Base-by-base conservation (phyloP, 1,140 invertebrate genomes). In the Drosophila leontia region DNA sequence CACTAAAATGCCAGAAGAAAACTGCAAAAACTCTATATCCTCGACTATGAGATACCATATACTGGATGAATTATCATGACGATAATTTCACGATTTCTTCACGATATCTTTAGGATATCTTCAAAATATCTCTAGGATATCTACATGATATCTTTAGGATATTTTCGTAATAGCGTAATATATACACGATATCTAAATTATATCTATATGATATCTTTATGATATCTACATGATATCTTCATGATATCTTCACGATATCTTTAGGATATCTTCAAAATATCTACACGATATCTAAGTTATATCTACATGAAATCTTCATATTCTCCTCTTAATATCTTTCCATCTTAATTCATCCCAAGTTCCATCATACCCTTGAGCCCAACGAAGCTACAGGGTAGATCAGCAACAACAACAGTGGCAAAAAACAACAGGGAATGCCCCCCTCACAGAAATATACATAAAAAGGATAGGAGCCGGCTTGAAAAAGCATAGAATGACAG, bases 1-100 rank as follows among this genome's bases (percentile, higher is more conserved):
- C 64, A 80, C 76, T 77, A 82, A 82, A 82, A 77, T 71, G 39
- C 19, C 51, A 61, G 67, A 75, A 58, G n/a, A 57, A 44, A 72
- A n/a, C n/a, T n/a, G n/a, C n/a, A n/a, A n/a, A n/a, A n/a, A n/a
- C n/a, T n/a, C n/a, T n/a, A n/a, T n/a, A n/a, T n/a, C n/a, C 11
- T 17, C 35, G 35, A 59, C 35, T 13, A 19, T 19, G 3, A 3
- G 13, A 59, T 63, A 60, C 17, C 55, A 17, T 3, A 3, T 23
- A 8, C 42, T 19, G 9, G 4, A 4, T n/a, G 0, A 1, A 42
- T 2, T 11, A n/a, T n/a, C 3, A 1, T 41, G 1, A 41, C 1
- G 7, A 42, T 17, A 9, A 17, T 8, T 17, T 42, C 1, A 42
- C 3, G n/a, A 17, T 17, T 9, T 17, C n/a, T 17, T 17, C 8